Conservation (phyloP, 92 coral and sea anemone species). For the Zoanthus sansibaricus region DNA sequence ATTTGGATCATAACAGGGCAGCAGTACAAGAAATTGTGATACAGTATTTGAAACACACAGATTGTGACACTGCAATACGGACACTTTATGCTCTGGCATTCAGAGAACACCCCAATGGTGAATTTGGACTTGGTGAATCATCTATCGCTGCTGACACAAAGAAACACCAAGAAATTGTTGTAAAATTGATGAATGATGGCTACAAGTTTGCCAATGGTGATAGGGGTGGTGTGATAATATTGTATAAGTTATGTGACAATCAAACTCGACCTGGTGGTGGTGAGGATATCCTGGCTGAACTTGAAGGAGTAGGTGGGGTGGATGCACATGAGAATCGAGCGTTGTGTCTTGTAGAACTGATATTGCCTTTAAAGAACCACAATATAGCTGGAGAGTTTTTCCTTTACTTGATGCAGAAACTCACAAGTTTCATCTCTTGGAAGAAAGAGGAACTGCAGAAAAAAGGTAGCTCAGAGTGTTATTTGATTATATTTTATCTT, state of each 20-base stretch:
- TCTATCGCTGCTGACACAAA: neutral
- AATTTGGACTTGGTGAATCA: neutral
- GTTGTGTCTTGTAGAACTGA: slow-evolving; percentile 79
- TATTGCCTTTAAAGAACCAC: slow-evolving; percentile 72
- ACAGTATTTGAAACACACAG: slow-evolving; percentile 75
- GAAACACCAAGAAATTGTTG: neutral
- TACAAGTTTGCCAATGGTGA: slow-evolving; percentile 82
- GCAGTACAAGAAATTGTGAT: slow-evolving; percentile 79
- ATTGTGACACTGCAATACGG: slow-evolving; percentile 56
- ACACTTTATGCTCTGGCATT: slow-evolving; percentile 77
- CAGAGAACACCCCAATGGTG: slow-evolving; percentile 51
- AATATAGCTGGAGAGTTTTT: slow-evolving; percentile 85
- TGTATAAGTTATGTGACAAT: neutral
- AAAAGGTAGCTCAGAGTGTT: slow-evolving; percentile 7
- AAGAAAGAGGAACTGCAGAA: slow-evolving; percentile 1
- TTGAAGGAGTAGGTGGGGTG: slow-evolving; percentile 59
- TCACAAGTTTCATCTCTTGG: slow-evolving; percentile 69
- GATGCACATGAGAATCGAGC: slow-evolving; percentile 65
- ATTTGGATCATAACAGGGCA: slow-evolving; percentile 59
- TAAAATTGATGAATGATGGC: slow-evolving; percentile 63
- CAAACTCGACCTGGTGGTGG: neutral
- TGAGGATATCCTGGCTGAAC: slow-evolving; percentile 62
- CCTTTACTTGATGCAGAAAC: slow-evolving; percentile 78
- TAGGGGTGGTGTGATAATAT: slow-evolving; percentile 82
- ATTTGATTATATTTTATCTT: too few species aligned